A percentile compares a stretch with the other conserved stretches of the same genome.
These are phyloP conservation scores for Diabrotica balteata DNA, from an alignment of 2,888 invertebrate species.

Conservation along the genomic window DNA sequence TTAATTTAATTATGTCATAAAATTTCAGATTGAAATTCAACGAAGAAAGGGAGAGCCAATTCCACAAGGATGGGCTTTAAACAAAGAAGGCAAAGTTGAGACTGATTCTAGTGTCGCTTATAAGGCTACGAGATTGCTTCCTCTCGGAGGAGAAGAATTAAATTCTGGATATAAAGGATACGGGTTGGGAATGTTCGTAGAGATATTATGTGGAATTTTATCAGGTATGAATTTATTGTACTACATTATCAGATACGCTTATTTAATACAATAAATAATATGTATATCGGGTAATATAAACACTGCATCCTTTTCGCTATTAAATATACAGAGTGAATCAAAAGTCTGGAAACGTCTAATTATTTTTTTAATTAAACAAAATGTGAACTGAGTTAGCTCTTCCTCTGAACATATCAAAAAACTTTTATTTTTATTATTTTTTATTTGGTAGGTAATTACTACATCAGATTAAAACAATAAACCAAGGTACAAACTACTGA, in stretches of 20 bases:
- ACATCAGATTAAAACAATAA: too few relatives aligned
- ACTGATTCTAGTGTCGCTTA: constrained; percentile 71
- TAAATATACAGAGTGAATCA: too few relatives aligned
- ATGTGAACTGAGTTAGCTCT: too few relatives aligned
- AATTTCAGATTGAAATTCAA: constrained; percentile 77
- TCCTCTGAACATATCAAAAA: too few relatives aligned
- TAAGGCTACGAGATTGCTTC: constrained; percentile 69
- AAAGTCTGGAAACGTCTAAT: too few relatives aligned
- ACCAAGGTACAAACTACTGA: too few relatives aligned
- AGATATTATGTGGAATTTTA: constrained; percentile 85
- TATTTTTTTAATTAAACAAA: too few relatives aligned
- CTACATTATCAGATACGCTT: not conserved
- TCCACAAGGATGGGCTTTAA: constrained; percentile 86
- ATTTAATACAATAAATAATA: too few relatives aligned
- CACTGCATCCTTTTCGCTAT: too few relatives aligned
- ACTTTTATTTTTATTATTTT: too few relatives aligned
- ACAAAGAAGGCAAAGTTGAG: constrained; percentile 65
- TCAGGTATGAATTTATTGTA: constrained; percentile 63
- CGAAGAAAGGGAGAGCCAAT: constrained; percentile 77
- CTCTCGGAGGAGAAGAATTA: constrained; percentile 76
- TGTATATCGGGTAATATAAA: too few relatives aligned
- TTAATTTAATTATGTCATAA: not conserved
- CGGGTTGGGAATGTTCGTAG: constrained; percentile 85
- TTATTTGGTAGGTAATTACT: too few relatives aligned
- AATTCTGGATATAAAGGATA: constrained; percentile 90